Base-by-base conservation (phyloP, 2,797 vertebrate species). In the Cossypha niveicapilla region DNA sequence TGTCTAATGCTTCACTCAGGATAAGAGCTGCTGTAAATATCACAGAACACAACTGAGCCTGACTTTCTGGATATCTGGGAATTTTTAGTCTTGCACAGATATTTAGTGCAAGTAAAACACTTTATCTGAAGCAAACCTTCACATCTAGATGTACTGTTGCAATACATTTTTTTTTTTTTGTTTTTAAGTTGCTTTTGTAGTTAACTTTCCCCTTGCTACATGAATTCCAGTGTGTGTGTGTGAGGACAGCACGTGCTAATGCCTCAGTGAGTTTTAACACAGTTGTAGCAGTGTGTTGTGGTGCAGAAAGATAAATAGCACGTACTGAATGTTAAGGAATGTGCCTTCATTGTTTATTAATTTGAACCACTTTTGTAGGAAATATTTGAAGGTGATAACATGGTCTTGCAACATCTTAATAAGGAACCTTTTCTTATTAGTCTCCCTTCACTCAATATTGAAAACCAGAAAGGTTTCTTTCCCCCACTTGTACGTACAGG, bases 401-500 rank as follows among this genome's bases (percentile, higher is more conserved):
- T 35, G 56, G 88, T 90, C 96, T 96, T 96, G 93, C 94, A 94
- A 93, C 94, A 94, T 94, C 94, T 95, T 94, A 96, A 90, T 81
- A 90, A 96, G 41, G 65, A 75, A 58, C 50, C 10, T 86, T 82
- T 91, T 90, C 66, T 95, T 79, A 93, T 97, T 94, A 88, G 92
- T 54, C 91, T 97, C 95, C 95, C 94, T 94, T 96, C 95, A 92
- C 86, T 95, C 94, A 94, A 30, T 75, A 94, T 41, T 78, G 95
- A 92, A 97, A 95, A 95, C n/a, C 93, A 96, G 95, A 96, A 94
- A 88, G 71, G 75, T 93, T 94, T 95, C 91, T 93, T 92, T 92
- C 78, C 94, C 94, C 95, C 97, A 94, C 95, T 96, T 97, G 94
- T 82, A 95, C 51, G 72, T 96, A 96, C 93, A 96, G 96, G 96